Conservation (phyloP, 2,113 vertebrate genomes). For the Hippocampus abdominalis region DNA sequence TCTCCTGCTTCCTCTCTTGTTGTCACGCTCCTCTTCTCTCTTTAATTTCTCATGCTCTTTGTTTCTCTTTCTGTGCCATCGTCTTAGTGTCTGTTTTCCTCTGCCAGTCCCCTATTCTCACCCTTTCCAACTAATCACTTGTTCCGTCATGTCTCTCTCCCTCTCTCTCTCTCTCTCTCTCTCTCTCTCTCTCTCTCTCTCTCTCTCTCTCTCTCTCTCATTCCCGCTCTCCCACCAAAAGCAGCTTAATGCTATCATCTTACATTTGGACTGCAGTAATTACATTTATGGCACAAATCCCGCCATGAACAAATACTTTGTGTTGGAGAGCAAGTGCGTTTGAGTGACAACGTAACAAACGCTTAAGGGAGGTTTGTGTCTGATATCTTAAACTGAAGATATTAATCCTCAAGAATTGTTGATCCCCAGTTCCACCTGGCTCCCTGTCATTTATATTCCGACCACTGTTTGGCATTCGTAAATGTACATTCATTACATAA, state of each 20-base stretch:
- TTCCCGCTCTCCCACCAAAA: constrained; percentile 46
- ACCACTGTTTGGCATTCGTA: background rate
- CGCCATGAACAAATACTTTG: constrained; percentile 56
- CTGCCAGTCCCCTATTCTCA: constrained; percentile 14
- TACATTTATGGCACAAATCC: constrained; percentile 77
- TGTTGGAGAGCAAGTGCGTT: constrained; percentile 19
- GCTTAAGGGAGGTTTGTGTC: background rate
- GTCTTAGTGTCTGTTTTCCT: constrained; percentile 22
- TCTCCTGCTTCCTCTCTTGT: constrained; percentile 17
- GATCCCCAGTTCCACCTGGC: background rate
- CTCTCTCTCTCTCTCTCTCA: constrained; percentile 5
- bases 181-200: constrained; percentile 4
- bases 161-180: constrained; percentile 1
- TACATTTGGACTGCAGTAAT: constrained; percentile 72
- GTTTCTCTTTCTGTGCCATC: constrained; percentile 24
- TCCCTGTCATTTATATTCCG: background rate
- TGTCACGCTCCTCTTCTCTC: constrained; percentile 17
- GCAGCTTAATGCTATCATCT: constrained; percentile 74
- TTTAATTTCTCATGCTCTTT: constrained; percentile 18
- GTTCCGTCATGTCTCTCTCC: constrained; percentile 23
- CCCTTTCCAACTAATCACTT: constrained; percentile 39
- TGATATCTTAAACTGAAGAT: constrained; percentile 1
- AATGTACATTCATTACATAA: background rate
- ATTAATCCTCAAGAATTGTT: constrained; percentile 6
- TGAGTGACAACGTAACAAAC: constrained; percentile 8